A percentile compares a stretch with the other conserved stretches of the same genome.
Evolutionary conservation across 2,113 vertebrate genomes (phyloP).

Genomic region (Struthio camelus): DNA sequence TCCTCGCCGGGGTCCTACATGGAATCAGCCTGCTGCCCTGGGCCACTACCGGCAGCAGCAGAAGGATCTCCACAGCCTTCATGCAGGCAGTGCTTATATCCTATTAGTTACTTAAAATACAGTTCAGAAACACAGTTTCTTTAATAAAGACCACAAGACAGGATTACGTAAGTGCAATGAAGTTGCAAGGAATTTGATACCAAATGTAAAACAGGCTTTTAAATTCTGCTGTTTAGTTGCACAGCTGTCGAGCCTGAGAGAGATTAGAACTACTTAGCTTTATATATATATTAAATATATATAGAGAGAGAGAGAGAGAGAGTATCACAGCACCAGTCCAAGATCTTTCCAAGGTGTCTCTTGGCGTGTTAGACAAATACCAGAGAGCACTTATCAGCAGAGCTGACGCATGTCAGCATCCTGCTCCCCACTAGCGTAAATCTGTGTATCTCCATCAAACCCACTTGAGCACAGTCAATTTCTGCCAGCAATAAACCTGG

Average conservation of each 20-base stretch:
- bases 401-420: background rate
- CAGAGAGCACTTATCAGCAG: background rate
- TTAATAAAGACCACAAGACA: background rate
- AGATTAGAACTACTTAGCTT: background rate
- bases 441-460: background rate
- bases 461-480: background rate
- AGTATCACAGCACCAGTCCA: background rate
- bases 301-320: too few relatives aligned
- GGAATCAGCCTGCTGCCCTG: rapidly evolving
- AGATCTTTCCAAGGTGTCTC: background rate
- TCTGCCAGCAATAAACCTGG: background rate
- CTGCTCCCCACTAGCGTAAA: background rate
- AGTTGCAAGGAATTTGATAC: background rate
- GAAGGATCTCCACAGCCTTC: background rate
- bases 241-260: background rate
- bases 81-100: background rate
- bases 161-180: background rate
- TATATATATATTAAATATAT: background rate
- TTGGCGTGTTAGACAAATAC: background rate
- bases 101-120: background rate
- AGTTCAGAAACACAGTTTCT: background rate
- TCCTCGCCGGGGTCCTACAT: background rate
- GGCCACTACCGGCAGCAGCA: background rate
- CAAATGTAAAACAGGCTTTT: background rate
- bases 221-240: background rate